Evolutionary conservation across 37 sponge, comb jelly and placozoan genomes (phyloP).

Genomic region (Oopsacas minuta): DNA sequence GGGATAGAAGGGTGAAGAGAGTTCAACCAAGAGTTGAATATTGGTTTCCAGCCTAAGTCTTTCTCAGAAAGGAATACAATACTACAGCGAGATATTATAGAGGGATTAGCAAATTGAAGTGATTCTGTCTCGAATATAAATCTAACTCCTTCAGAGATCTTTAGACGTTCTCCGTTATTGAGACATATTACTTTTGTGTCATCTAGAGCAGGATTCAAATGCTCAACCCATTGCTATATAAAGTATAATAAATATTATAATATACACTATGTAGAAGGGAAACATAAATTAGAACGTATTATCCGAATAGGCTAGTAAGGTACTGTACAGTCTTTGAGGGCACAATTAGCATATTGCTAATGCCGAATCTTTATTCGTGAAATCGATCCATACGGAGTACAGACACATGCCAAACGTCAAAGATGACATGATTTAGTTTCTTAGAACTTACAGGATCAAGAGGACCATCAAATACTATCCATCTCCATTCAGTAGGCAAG

Average conservation of each 20-base stretch:
- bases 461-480: conserved; percentile 64
- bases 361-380: too few species aligned
- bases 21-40: conserved; percentile 41
- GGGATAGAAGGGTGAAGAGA: conserved; percentile 29
- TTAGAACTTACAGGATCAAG: conserved; percentile 39
- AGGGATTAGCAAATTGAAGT: conserved; percentile 45
- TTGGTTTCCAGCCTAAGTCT: conserved; percentile 61
- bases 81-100: conserved; percentile 62
- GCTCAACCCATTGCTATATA: conserved; percentile 53
- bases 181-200: conserved; percentile 59
- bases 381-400: too few species aligned
- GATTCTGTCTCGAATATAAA: conserved; percentile 56
- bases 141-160: conserved; percentile 36
- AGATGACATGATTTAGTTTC: too few species aligned
- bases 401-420: too few species aligned
- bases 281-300: too few species aligned
- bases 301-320: too few species aligned
- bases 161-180: conserved; percentile 44
- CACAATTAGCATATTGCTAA: too few species aligned
- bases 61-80: conserved; percentile 31
- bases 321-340: too few species aligned
- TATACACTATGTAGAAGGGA: not conserved
- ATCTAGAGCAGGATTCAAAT: conserved; percentile 62
- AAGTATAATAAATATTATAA: not conserved
- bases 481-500: conserved; percentile 40